Evolutionary conservation across 2,113 vertebrate genomes (phyloP), one percentile per base, ranked within the genome.

Genomic region (Chloropsis cyanopogon): DNA sequence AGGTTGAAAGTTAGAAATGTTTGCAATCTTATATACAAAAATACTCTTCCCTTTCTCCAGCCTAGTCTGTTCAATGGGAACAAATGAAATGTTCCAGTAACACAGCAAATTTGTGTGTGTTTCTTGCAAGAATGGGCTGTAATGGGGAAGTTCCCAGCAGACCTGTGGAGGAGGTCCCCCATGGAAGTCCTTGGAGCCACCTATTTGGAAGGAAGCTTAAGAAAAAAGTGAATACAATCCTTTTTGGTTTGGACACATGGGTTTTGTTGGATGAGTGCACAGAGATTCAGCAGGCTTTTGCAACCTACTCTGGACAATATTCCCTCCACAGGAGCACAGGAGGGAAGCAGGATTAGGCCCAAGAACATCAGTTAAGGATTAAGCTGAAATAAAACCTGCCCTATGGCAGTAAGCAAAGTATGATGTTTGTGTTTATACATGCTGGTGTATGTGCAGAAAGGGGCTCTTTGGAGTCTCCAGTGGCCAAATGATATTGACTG

Each of bases 251-350:
- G 63, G 24, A 61, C 49, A 22, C 17, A 28, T 0, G 0, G 4
- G 2, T 72, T 42, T 26, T 69, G 11, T 53, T 65, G 59, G 28
- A 69, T 1, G 2, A 64, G 37, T 22, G 15, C n/a, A 46, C 0
- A 7, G 21, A 88, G 10, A 44, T 33, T 44, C 44, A 79, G 7
- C 12, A 66, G 59, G 28, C 10, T n/a, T 86, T 86, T 37, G 28
- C 7, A 78, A 26, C 20, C 56, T 46, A 9, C 39, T 12, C 31
- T 31, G 26, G 39, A 19, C 39, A 17, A 14, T 49, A 7, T 11
- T 57, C 3, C 49, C 31, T 20, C 0, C 56, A 26, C 9, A 35
- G 11, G 50, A 79, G 35, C n/a, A 17, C 18, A 11, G 0, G 0
- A 10, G 18, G 9, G n/a, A 85, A 82, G 37, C 59, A 73, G 41